phyloP scores from a whole-genome alignment of 2,888 invertebrate genomes.

The Philaethria dido region DNA sequence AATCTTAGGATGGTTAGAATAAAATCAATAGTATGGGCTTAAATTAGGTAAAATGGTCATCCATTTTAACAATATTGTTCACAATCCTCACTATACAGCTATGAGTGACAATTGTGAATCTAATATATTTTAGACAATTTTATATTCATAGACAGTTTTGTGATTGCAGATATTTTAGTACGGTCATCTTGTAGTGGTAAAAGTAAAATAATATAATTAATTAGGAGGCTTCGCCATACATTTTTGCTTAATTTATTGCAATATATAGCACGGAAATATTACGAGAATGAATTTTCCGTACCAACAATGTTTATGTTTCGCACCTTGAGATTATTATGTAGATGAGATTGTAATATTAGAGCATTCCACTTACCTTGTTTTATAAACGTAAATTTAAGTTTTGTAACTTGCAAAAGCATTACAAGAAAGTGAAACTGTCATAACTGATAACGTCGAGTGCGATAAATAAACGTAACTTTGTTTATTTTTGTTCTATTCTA shows the following conservation, averaged over 20 bases:
- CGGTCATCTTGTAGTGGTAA: neutral
- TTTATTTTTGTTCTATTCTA: neutral
- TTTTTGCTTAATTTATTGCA: conserved; percentile 12
- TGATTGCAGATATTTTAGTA: neutral
- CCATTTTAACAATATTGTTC: no score
- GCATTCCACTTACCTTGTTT: conserved; percentile 47
- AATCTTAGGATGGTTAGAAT: no score
- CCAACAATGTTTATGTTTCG: conserved; percentile 44
- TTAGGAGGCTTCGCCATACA: neutral
- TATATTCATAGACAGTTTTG: no score
- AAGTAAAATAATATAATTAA: neutral
- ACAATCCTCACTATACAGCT: no score
- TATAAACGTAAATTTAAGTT: conserved; percentile 46
- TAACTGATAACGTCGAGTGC: conserved; percentile 26
- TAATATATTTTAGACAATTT: no score
- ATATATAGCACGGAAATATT: conserved; percentile 25
- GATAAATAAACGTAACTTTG: conserved; percentile 24
- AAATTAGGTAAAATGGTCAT: no score
- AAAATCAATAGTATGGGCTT: no score
- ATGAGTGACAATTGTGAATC: no score
- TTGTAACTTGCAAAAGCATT: conserved; percentile 42
- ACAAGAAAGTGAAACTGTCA: conserved; percentile 40
- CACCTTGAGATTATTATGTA: conserved; percentile 47
- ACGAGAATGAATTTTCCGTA: conserved; percentile 31
- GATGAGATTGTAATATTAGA: conserved; percentile 47